phyloP scores from a whole-genome alignment of 2,113 vertebrate species.

The Bufo gargarizans region DNA sequence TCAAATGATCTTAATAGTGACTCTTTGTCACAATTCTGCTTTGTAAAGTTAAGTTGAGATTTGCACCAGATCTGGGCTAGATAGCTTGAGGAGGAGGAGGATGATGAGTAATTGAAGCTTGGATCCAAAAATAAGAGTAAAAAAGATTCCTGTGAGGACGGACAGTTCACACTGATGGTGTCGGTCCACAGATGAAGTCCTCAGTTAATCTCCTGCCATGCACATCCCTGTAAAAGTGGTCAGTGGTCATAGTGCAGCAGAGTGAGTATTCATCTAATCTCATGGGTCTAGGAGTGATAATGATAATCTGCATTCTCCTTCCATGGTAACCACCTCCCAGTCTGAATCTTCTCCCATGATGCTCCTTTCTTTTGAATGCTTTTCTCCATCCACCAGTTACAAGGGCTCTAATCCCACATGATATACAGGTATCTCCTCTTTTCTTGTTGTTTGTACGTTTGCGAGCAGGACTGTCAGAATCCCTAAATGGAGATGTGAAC shows the following conservation, averaged over 20 bases:
- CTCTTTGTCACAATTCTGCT: not conserved
- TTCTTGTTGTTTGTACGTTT: too few species aligned
- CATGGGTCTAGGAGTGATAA: too few species aligned
- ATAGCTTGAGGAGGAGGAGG: not conserved
- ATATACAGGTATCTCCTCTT: too few species aligned
- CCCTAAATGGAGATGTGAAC: too few species aligned
- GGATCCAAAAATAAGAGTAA: not conserved
- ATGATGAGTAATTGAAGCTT: not conserved
- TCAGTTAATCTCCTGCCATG: not conserved
- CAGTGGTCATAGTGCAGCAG: not conserved
- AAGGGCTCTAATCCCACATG: too few species aligned
- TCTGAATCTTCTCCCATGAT: not conserved
- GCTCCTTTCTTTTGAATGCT: not conserved
- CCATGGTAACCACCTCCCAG: too few species aligned
- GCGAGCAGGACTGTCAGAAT: too few species aligned
- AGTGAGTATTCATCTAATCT: not conserved
- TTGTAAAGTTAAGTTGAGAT: not conserved
- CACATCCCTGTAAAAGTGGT: not conserved
- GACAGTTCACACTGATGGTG: too few species aligned
- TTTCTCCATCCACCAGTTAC: not conserved
- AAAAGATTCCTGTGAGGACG: not conserved
- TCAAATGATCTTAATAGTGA: not conserved
- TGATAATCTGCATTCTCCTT: too few species aligned
- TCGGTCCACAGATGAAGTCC: too few species aligned
- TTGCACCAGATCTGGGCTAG: not conserved